Percentiles rank a stretch among this genome's conserved stretches.
These are phyloP conservation scores for Cichlasoma orientale DNA, from an alignment of 2,797 vertebrate genomes.

Conservation along the genomic window DNA sequence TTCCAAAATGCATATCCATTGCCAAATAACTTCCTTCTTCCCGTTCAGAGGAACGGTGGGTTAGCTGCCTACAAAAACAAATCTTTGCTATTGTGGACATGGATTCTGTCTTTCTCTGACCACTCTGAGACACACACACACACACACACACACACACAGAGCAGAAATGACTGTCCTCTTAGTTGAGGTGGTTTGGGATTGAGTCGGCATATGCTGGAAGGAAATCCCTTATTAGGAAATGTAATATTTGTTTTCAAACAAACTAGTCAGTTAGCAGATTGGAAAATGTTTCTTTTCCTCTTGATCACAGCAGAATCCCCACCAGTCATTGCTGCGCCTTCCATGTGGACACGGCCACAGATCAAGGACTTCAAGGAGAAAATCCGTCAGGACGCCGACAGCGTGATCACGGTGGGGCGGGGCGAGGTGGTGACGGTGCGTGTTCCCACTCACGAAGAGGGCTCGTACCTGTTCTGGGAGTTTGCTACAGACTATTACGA, in stretches of 20 bases:
- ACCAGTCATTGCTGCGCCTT: constrained; percentile 95
- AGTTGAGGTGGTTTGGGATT: neutral
- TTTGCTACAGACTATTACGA: constrained; percentile 99
- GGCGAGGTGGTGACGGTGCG: constrained; percentile 98
- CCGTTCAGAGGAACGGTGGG: neutral
- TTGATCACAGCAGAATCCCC: constrained; percentile 81
- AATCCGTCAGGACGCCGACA: constrained; percentile 97
- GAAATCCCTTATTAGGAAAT: neutral
- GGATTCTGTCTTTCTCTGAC: neutral
- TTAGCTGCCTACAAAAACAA: neutral
- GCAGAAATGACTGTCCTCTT: neutral
- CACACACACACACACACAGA: neutral
- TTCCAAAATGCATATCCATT: constrained; percentile 15
- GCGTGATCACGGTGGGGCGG: constrained; percentile 96
- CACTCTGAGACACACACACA: neutral
- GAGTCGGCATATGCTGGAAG: neutral
- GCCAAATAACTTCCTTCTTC: neutral
- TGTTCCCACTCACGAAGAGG: constrained; percentile 97
- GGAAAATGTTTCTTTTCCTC: neutral
- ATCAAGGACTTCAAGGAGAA: constrained; percentile 99
- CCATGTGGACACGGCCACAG: constrained; percentile 99
- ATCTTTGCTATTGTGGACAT: neutral
- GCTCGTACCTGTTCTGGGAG: constrained; percentile 99
- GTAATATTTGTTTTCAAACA: neutral
- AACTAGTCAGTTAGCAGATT: neutral